Base-by-base conservation (phyloP, 2,797 vertebrate genomes). In the Dryobates pubescens region DNA sequence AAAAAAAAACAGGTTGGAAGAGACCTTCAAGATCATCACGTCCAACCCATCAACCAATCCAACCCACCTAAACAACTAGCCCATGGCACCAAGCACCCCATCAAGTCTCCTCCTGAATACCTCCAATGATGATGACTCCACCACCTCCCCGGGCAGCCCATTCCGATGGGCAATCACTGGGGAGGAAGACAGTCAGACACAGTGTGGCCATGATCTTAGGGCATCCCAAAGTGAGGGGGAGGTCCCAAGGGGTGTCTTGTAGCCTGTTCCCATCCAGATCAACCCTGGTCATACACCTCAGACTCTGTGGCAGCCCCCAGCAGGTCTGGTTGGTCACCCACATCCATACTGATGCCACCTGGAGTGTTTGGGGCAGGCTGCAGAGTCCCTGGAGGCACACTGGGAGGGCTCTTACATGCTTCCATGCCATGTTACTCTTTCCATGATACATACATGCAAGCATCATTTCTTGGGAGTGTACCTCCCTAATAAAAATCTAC, bases 211-310 rank as follows among this genome's bases (percentile, higher is more conserved):
- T 24, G 7, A 61, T 6, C 4, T 67, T 78, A 77, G 26, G 71
- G 23, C 18, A 77, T 9, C 5, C 16, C 2, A 12, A 34, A 9
- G 3, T 47, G 43, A 4, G 9, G 5, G 2, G 6, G 7, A 68
- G 17, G 9, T 3, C 8, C 23, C 0, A 1, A n/a, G 16, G 5
- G 2, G 4, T 14, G 10, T 20, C 11, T 71, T 49, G 26, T 7
- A 78, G 14, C 3, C 4, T 7, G 4, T 53, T 81, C 12, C 24
- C 27, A 15, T 7, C 3, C 30, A 51, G 10, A 1, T 84, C 10
- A 22, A 36, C 29, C n/a, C 12, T 4, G 2, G 7, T 9, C 6
- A 62, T 41, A 32, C 38, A 17, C 15, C 13, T 61, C 27, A 62
- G 41, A 20, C 18, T 75, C 63, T 61, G 17, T 34, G n/a, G 17